Base-by-base conservation (phyloP, 2,888 invertebrate species). In the Mesochorus sp. region DNA sequence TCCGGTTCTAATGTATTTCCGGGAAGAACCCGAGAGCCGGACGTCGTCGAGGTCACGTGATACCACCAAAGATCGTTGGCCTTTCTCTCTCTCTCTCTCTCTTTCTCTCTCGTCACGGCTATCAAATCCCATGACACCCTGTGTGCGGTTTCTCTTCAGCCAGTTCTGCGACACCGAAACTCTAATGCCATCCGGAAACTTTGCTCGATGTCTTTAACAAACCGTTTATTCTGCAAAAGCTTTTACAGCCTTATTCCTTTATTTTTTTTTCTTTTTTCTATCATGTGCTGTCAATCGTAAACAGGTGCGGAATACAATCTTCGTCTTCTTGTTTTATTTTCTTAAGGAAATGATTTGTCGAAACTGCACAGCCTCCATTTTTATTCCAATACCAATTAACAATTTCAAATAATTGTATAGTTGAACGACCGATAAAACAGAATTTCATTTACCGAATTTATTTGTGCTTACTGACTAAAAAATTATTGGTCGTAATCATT, bases 1-100 rank as follows among this genome's bases (percentile, higher is more conserved):
- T 89, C 88, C 89, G 87, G 83, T 85, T 87, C 84, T 88, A 88
- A 88, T 87, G 87, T 86, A 89, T 85, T 88, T 89, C 89, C 89
- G 87, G 85, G 80, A 75, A 72, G 68, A 78, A 77, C 55, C 53
- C 62, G 72, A 67, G 57, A 70, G 39, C 64, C 75, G 75, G 57
- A 79, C 49, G 73, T 70, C 76, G 72, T 67, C 62, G 37, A 55
- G 61, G 72, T 81, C 81, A 67, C 67, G 73, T 78, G 77, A 61
- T 51, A 1, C 24, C 14, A 21, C 47, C 24, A 28, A 59, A 26
- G 47, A 55, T 42, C 57, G 61, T 75, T 70, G 39, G 42, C 26
- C 42, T 44, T 12, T 28, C 55, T 37, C 37, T n/a, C n/a, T n/a
- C n/a, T n/a, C 37, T 66, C 26, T 34, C 14, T n/a, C 31, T 74